Conservation (phyloP, 2,113 vertebrate species). For the Colistium nudipinnis region DNA sequence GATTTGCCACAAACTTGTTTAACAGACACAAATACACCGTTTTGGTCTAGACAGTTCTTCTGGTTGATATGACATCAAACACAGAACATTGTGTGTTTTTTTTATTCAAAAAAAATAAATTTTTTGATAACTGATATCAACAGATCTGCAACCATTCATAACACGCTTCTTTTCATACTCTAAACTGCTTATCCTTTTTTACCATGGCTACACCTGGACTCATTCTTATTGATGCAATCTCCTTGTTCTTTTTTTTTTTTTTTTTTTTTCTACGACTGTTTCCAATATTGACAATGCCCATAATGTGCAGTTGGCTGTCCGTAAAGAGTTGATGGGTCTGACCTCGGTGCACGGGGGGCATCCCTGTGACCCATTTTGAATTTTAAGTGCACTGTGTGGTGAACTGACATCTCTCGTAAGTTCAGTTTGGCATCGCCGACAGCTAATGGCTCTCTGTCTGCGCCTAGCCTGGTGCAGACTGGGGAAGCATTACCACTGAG, state of each 20-base stretch:
- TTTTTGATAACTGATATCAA: background rate
- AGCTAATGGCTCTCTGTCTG: slow-evolving; percentile 73
- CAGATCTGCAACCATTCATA: background rate
- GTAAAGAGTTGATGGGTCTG: slow-evolving; percentile 4
- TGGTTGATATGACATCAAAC: no score
- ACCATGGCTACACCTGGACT: background rate
- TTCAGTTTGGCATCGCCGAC: slow-evolving; percentile 56
- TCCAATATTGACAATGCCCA: slow-evolving; percentile 16
- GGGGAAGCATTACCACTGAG: slow-evolving; percentile 64
- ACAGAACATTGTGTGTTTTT: background rate
- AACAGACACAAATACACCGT: slow-evolving; percentile 35
- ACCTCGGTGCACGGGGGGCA: slow-evolving; percentile 8
- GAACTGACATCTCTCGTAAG: slow-evolving; percentile 49
- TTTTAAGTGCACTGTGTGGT: slow-evolving; percentile 49
- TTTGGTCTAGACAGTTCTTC: no score
- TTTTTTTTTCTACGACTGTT: background rate
- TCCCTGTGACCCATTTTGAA: slow-evolving; percentile 55
- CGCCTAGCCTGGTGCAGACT: slow-evolving; percentile 34
- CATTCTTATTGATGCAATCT: background rate
- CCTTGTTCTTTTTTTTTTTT: background rate
- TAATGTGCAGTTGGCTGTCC: slow-evolving; percentile 7
- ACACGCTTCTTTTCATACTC: background rate
- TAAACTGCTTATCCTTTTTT: background rate
- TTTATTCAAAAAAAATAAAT: background rate
- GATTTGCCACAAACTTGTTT: slow-evolving; percentile 48